Evolutionary conservation across 2,888 invertebrate species (phyloP), one percentile per base, ranked within the genome.

Genomic region (Agonopterix subpropinquella): DNA sequence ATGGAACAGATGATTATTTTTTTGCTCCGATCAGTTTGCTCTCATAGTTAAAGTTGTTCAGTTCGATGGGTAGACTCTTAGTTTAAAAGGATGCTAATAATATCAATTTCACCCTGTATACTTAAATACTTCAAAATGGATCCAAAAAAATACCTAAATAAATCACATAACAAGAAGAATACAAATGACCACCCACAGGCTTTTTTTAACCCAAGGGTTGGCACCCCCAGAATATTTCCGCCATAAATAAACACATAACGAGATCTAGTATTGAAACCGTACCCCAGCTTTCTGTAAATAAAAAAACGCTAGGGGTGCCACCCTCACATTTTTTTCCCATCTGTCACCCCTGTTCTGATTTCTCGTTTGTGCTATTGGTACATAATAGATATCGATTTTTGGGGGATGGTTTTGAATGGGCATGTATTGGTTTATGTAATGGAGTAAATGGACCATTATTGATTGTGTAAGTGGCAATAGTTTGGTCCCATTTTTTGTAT

Each of bases 241-340:
- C 47, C 49, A 56, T 58, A 56, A 56, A 56, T 56, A 56, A 58
- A 51, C 46, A 55, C 51, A 55, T 58, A 58, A 58, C 13, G 8
- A 37, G 50, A 52, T 47, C 41, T 50, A 49, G 45, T 47, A 53
- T 55, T 55, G 47, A 52, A 46, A 28, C 28, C 28, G 28, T 28
- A 28, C 45, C 48, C 51, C 55, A 47, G 37, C 41, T 18, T 42
- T 42, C 5, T 47, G 43, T 52, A 48, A 44, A 7, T 35, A 41
- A 41, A 47, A 47, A 47, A 44, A 37, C 28, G 47, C 44, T 41
- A 44, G 49, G 56, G 54, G 57, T 46, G 28, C 51, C 59, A 56
- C 59, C 59, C 59, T 57, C 53, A 47, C 52, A 8, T 57, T 56
- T 58, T 55, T 48, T n/a, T 2, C 8, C 28, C 37, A 47, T 41